Evolutionary conservation across 1,140 invertebrate species (phyloP), one percentile per base, ranked within the genome.

Genomic region (Eumaeus atala): DNA sequence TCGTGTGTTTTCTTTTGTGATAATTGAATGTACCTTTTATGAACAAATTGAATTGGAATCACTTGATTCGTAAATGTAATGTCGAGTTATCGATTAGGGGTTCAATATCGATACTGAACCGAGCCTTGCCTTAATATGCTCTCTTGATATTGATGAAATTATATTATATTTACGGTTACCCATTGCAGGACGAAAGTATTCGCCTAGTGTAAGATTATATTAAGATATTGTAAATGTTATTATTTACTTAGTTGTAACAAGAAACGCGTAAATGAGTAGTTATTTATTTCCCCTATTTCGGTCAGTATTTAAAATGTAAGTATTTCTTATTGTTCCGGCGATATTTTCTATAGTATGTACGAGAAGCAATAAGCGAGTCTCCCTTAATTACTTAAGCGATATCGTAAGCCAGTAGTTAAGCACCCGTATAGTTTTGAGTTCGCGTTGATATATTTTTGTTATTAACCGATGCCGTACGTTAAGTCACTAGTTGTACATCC

Each of bases 291-390:
- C 78, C 83, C 80, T 80, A 73, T 77, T 80, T 87, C 76, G 84
- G 84, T 87, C 84, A 87, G 84, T 87, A 87, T 87, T 87, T 81
- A 84, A 72, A 72, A 67, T 77, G 70, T 84, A 82, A 84, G 83
- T 84, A 82, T 83, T n/a, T 86, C 82, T 76, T 74, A 64, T 67
- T 69, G 70, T 67, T 71, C 64, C 59, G 54, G 68, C 61, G 66
- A 76, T 70, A 76, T 75, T 78, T 72, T 72, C 64, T 70, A 65
- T 66, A 62, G 72, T 66, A 66, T 62, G 59, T 59, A 71, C 42
- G 49, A 49, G 65, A 75, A 85, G 77, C 79, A 83, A 83, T 80
- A 83, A 62, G 50, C 60, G 64, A 68, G 56, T 68, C 64, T 72
- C 64, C 50, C 34, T 51, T 56, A 33, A 57, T 54, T 40, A 44